Evolutionary conservation across 2,113 vertebrate genomes (phyloP), one percentile per base, ranked within the genome.

Genomic region (Callionymus lyra): DNA sequence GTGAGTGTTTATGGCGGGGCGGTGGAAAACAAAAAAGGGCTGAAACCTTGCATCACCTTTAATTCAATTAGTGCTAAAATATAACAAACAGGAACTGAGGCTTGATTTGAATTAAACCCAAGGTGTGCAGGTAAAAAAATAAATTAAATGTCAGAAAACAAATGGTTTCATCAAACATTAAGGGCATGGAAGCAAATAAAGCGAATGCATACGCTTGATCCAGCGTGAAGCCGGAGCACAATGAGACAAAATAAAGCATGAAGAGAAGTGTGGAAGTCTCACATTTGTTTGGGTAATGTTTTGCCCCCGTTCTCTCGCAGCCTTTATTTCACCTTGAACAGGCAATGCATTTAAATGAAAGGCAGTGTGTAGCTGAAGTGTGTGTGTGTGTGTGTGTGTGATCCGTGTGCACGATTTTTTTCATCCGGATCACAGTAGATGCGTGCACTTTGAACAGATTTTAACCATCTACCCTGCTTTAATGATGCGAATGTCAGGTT

Each of bases 301-400:
- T 61, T 58, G 38, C 41, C 47, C 70, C 50, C 43, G 55, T 36
- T 54, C 65, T 63, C 47, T 54, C 65, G 59, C 47, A 55, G 64
- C 54, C 45, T 59, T 58, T 38, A 16, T 43, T 41, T 44, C 63
- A 44, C 52, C 37, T 72, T 61, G 48, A 61, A 72, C 53, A 54
- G 49, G 33, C 54, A 49, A 56, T 68, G 70, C 53, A 59, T 75
- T 66, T 59, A 63, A 69, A 72, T 77, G 54, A 73, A 67, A 77
- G 60, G 52, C 64, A 73, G 52, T 57, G 61, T 49, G 42, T 42
- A 50, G 63, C 56, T 68, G 31, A 56, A 61, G 48, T 62, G 43
- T 45, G 39, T 6, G 6, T 10, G 38, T 54, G 39, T 54, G 12
- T 59, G 18, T 47, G 50, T 31, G 10, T 55, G 16, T 38, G n/a